These are phyloP conservation scores for Synanthedon andrenaeformis DNA, from an alignment of 2,888 invertebrate genomes.

Conservation along the genomic window DNA sequence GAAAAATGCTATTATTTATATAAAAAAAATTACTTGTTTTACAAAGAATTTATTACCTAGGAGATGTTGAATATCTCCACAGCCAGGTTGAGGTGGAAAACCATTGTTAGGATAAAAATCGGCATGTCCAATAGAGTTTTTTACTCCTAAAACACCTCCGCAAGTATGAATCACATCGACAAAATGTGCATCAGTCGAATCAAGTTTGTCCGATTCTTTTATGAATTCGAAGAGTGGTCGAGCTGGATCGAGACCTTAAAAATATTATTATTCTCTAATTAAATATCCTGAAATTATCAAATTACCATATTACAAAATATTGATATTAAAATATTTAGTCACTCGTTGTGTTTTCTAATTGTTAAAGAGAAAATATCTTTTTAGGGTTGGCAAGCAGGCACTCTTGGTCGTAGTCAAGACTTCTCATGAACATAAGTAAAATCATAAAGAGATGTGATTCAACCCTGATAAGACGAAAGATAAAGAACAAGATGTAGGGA, in stretches of 20 bases:
- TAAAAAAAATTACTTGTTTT: not conserved
- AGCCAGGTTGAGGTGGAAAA: conserved; percentile 73
- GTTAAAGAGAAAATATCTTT: too few species aligned
- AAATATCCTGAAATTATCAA: not conserved
- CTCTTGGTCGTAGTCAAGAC: too few species aligned
- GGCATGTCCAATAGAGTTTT: conserved; percentile 72
- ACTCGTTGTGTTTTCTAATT: not conserved
- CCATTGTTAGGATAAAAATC: conserved; percentile 81
- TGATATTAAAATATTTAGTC: conserved; percentile 1
- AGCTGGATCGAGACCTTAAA: conserved; percentile 76
- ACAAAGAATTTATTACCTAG: conserved; percentile 18
- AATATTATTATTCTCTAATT: not conserved
- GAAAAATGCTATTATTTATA: not conserved
- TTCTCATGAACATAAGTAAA: too few species aligned
- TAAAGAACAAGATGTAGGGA: too few species aligned
- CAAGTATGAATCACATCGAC: conserved; percentile 78
- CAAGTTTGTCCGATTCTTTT: conserved; percentile 65
- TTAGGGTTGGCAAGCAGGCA: too few species aligned
- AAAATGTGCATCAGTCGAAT: conserved; percentile 71
- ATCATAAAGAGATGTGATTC: too few species aligned
- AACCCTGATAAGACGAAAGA: too few species aligned
- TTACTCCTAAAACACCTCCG: conserved; percentile 74
- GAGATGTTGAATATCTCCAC: conserved; percentile 53
- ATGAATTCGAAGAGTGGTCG: conserved; percentile 75
- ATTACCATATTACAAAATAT: not conserved